Base-by-base conservation (phyloP, 1,140 invertebrate genomes). In the Penaeus japonicus region DNA sequence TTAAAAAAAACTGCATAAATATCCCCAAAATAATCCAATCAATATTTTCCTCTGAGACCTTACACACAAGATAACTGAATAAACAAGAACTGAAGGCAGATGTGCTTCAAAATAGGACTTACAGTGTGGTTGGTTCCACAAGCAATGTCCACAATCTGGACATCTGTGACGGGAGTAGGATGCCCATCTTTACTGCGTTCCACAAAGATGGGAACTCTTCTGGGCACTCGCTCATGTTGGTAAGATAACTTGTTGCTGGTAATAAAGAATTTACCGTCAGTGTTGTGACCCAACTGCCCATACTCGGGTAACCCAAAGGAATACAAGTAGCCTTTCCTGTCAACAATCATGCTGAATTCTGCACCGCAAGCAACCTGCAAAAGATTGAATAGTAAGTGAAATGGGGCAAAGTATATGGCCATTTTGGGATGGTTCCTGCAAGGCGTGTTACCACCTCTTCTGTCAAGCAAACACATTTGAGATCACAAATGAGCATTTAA, bases 281-380 rank as follows among this genome's bases (percentile, higher is more conserved):
- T 97, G 91, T 98, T 98, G 92, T 98, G 97, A 79, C 97, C 96
- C 47, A 98, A 92, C 91, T 97, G 97, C 4, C 98, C 98, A 93
- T 97, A 97, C 91, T 98, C 97, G 0, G 98, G 98, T 87, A 96
- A 94, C 7, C 98, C 98, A 92, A 98, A 99, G 0, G 97, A 97
- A 92, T 97, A 96, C 17, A 98, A 92, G 85, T 95, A 95, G 17
- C 97, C 97, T 92, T 97, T 96, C 84, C 96, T 95, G 92, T 98
- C 97, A 32, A 98, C 92, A 77, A 98, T 96, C 92, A 98, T 95
- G 32, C 96, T 97, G 92, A 98, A 99, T 86, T 98, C 97, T 3
- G 95, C 97, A 7, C 98, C 98, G 92, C 97, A 98, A 0, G 96
- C 96, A 55, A 98, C 89, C 88, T 91, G 85, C 22, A 35, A 82